phyloP scores from a whole-genome alignment of 2,113 vertebrate genomes.

The Silurus asotus region DNA sequence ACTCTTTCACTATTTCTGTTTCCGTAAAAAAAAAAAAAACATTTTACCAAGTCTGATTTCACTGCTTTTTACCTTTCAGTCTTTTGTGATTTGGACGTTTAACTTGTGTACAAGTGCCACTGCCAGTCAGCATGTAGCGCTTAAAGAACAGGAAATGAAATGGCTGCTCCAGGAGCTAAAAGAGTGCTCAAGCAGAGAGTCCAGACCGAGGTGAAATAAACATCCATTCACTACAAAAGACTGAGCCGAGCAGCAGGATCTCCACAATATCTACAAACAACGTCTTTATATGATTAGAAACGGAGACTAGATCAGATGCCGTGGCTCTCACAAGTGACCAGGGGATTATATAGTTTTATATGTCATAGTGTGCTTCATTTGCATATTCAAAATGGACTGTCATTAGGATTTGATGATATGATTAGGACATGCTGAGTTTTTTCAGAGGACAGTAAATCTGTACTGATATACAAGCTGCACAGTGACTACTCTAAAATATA shows the following conservation, averaged over 20 bases:
- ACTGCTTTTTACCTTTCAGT: background rate
- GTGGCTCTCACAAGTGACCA: background rate
- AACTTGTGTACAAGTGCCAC: background rate
- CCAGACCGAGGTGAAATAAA: background rate
- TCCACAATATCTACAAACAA: background rate
- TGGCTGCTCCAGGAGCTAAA: background rate
- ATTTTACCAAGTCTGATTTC: constrained; percentile 7
- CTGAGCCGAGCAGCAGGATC: background rate
- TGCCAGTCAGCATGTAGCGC: background rate
- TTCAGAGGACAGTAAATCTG: too few species aligned
- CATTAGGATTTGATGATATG: background rate
- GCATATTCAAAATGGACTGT: background rate
- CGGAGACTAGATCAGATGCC: background rate
- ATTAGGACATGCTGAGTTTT: background rate
- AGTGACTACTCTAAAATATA: too few species aligned
- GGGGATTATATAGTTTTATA: background rate
- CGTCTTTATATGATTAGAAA: background rate
- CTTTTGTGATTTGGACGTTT: constrained; percentile 12
- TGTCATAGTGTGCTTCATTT: background rate
- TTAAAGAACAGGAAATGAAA: constrained; percentile 5
- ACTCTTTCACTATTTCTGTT: background rate
- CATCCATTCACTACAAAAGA: background rate
- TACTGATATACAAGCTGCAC: too few species aligned
- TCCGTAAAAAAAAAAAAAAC: background rate
- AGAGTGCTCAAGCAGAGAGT: background rate